Evolutionary conservation across 2,113 vertebrate genomes (phyloP).

Genomic region (Nerophis lumbriciformis): DNA sequence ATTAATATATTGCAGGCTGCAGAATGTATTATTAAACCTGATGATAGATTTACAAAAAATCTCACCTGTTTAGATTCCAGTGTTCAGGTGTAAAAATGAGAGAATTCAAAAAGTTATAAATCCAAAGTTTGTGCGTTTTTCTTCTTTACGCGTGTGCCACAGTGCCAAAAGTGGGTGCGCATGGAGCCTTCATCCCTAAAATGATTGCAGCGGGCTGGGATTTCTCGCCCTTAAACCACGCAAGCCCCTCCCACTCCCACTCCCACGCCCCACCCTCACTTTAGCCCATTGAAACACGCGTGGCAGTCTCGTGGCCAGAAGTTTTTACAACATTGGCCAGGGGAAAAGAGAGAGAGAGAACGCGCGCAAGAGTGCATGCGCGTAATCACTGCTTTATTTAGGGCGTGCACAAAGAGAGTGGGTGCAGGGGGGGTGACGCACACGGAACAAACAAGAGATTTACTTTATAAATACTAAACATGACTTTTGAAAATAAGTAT

Average conservation of each 20-base stretch:
- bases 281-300: constrained; percentile 58
- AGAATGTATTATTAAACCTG: background rate
- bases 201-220: constrained; percentile 41
- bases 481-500: background rate
- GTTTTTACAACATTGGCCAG: constrained; percentile 39
- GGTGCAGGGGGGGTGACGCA: background rate
- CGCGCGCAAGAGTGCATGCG: constrained; percentile 2
- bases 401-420: background rate
- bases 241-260: constrained; percentile 58
- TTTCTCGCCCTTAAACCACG: constrained; percentile 38
- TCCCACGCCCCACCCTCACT: constrained; percentile 52
- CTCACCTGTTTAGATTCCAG: constrained; percentile 46
- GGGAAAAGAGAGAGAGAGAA: background rate
- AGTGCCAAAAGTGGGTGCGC: constrained; percentile 34
- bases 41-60: background rate
- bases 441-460: background rate
- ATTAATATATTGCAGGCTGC: background rate
- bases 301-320: constrained; percentile 74
- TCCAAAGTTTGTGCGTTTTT: constrained; percentile 29
- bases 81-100: background rate
- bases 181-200: constrained; percentile 53
- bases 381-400: constrained; percentile 4
- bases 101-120: constrained; percentile 13
- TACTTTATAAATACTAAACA: background rate
- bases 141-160: constrained; percentile 15